These are phyloP conservation scores for Platalea minor DNA, from an alignment of 2,797 vertebrate species.

Conservation along the genomic window DNA sequence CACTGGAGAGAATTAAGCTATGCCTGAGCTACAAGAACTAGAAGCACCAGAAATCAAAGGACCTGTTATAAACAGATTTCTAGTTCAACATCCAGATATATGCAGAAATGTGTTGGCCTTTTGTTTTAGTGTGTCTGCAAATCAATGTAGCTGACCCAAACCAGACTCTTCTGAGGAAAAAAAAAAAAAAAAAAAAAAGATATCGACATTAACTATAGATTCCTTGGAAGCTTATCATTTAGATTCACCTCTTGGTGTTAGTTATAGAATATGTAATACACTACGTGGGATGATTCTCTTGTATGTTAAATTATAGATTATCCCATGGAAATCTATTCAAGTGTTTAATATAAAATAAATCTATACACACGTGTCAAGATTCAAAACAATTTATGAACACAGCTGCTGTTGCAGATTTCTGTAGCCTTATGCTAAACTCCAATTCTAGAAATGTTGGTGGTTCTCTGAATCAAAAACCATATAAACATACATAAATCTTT, in stretches of 20 bases:
- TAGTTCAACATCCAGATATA: background rate
- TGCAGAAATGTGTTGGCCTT: background rate
- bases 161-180: background rate
- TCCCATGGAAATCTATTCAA: background rate
- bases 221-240: background rate
- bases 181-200: accelerated
- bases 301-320: background rate
- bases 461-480: background rate
- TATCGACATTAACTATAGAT: background rate
- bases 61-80: background rate
- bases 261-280: background rate
- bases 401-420: background rate
- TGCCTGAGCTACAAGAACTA: background rate
- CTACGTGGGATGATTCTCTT: background rate
- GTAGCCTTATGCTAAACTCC: background rate
- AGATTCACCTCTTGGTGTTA: background rate
- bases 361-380: background rate
- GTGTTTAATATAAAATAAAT: background rate
- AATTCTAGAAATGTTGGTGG: background rate
- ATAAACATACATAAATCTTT: background rate
- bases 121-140: background rate
- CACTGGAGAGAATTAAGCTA: background rate
- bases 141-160: background rate
- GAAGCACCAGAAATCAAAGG: background rate
- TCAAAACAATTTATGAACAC: background rate